Evolutionary conservation across 1,140 invertebrate genomes (phyloP).

Genomic region (Drosophila lacertosa): DNA sequence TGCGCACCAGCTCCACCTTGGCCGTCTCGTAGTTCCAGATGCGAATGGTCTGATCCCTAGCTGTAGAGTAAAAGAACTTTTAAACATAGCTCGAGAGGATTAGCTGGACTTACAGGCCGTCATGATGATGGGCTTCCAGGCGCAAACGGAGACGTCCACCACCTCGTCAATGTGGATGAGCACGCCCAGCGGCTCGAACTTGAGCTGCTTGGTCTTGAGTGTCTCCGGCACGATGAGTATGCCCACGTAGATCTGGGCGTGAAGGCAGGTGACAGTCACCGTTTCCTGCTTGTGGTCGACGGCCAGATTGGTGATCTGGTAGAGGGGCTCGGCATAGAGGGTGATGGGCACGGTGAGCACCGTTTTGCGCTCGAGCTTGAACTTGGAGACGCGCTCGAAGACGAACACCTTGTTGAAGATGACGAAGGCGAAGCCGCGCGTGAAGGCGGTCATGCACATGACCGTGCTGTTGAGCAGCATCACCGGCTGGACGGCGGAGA

Average conservation of each 20-base stretch:
- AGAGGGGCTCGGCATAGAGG: conserved; percentile 73
- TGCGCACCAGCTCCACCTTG: conserved; percentile 90
- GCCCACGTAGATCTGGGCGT: conserved; percentile 86
- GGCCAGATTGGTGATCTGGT: conserved; percentile 85
- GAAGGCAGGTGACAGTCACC: conserved; percentile 86
- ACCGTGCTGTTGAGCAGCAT: conserved; percentile 82
- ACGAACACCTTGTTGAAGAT: conserved; percentile 86
- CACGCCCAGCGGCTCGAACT: conserved; percentile 87
- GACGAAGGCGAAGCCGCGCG: conserved; percentile 86
- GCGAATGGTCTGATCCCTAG: conserved; percentile 90
- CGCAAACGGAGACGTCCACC: conserved; percentile 91
- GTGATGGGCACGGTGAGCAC: conserved; percentile 85
- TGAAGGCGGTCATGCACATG: conserved; percentile 85
- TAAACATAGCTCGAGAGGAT: no score
- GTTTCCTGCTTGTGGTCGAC: conserved; percentile 85
- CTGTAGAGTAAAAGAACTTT: conserved; percentile 31
- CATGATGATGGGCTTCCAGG: conserved; percentile 95
- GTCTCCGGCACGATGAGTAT: conserved; percentile 85
- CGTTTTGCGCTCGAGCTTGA: conserved; percentile 86
- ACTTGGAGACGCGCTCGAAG: conserved; percentile 86
- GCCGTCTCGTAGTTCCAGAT: conserved; percentile 95
- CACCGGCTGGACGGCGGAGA: conserved; percentile 38
- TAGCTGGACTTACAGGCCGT: conserved; percentile 91
- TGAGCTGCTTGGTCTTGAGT: conserved; percentile 78
- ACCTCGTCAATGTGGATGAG: conserved; percentile 92